These are phyloP conservation scores for Micronisus gabar DNA, from an alignment of 2,113 vertebrate species.

Conservation along the genomic window DNA sequence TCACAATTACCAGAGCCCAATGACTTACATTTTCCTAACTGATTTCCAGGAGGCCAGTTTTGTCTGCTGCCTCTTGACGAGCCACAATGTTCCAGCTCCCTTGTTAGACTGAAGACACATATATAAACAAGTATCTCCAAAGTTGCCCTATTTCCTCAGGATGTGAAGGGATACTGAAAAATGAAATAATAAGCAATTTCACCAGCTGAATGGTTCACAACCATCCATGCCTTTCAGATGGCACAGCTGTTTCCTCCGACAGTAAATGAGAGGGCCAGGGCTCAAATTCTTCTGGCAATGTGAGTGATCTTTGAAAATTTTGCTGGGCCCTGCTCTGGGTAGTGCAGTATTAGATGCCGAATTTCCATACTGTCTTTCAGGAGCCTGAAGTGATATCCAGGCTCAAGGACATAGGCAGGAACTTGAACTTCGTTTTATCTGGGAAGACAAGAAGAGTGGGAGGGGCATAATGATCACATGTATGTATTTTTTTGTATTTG, in stretches of 20 bases:
- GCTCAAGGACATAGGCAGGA: background rate
- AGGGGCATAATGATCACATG: background rate
- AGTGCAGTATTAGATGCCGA: background rate
- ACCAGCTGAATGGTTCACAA: background rate
- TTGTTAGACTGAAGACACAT: background rate
- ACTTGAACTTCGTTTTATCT: background rate
- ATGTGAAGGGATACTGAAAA: background rate
- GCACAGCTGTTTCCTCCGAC: background rate
- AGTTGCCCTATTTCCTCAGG: background rate
- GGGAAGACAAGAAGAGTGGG: background rate
- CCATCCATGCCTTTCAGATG: background rate
- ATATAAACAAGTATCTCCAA: slow-evolving; percentile 7
- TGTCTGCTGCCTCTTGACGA: background rate
- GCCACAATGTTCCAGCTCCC: slow-evolving; percentile 9
- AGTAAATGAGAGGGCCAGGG: background rate
- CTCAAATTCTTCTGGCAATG: background rate
- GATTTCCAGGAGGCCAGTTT: slow-evolving; percentile 39
- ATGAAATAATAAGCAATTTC: background rate
- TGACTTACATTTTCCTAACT: slow-evolving; percentile 60
- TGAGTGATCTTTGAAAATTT: background rate
- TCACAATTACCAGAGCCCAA: slow-evolving; percentile 16
- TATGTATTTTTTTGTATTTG: background rate
- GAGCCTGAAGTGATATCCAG: background rate
- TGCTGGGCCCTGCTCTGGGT: background rate
- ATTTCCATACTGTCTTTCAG: background rate